A percentile compares a stretch with the other conserved stretches of the same genome.
These are phyloP conservation scores for cattle (Bos taurus) DNA, from an alignment of 2,113 vertebrate genomes.

Conservation along the genomic window ARS-UCD2.0 NC_037331.1:16361001-16361500, in stretches of 20 bases:
- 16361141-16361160: neutral
- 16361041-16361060: too few relatives aligned
- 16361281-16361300: neutral
- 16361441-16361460: neutral
- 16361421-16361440: neutral
- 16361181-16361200: neutral
- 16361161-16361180: neutral
- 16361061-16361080: too few relatives aligned
- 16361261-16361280: neutral
- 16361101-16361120: neutral
- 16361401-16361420: neutral
- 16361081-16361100: too few relatives aligned
- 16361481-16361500: neutral
- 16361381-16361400: neutral
- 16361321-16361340: neutral
- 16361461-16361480: neutral
- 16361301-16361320: neutral
- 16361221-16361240: neutral
- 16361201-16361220: neutral
- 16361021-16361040: too few relatives aligned
- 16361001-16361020: too few relatives aligned
- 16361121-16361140: neutral
- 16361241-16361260: neutral
- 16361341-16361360: neutral
- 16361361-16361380: neutral